Base-by-base conservation (phyloP, 2,797 vertebrate genomes). In the Phyllotis vaccarum region DNA sequence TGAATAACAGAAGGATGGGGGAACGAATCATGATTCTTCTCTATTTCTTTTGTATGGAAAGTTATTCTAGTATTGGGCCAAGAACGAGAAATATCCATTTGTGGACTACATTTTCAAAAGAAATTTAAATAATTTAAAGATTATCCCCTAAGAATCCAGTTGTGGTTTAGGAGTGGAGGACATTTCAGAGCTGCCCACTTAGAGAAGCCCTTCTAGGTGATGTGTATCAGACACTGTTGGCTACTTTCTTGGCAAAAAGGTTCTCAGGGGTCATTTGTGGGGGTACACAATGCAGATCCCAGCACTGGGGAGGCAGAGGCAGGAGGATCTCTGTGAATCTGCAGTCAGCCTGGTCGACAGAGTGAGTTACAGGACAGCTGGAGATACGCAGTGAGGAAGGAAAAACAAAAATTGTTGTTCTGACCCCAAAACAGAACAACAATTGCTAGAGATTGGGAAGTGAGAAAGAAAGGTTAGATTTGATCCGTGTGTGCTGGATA, bases 241-340 rank as follows among this genome's bases (percentile, higher is more conserved):
- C n/a, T 86, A 74, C 89, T 37, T 76, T 70, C 75, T 80, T 90
- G n/a, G 22, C 13, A 85, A 92, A 85, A 81, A 16, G n/a, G 37
- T 70, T 92, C 37, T 96, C 86, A 52, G 14, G 22, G 46, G 46
- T 29, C 70, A 49, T 49, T 49, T 49, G 43, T 76, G 43, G 70
- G 40, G 21, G 37, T 11, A 7, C 31, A 72, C 7, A 21, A 0
- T 8, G 21, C 22, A 19, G 70, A 72, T 49, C 43, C 43, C 74
- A 75, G 43, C 14, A 17, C 37, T 43, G 9, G 9, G 37, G 70
- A 24, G 70, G 37, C 70, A 74, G 37, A 43, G 70, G 37, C 46
- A 76, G 75, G 75, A 3, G 75, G 43, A 49, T 49, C 46, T 76
- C 75, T 49, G 43, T 49, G 75, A 17, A 27, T 76, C 10, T 29